Conservation (phyloP, 2,888 invertebrate species). For the Shargacucullia verbasci region DNA sequence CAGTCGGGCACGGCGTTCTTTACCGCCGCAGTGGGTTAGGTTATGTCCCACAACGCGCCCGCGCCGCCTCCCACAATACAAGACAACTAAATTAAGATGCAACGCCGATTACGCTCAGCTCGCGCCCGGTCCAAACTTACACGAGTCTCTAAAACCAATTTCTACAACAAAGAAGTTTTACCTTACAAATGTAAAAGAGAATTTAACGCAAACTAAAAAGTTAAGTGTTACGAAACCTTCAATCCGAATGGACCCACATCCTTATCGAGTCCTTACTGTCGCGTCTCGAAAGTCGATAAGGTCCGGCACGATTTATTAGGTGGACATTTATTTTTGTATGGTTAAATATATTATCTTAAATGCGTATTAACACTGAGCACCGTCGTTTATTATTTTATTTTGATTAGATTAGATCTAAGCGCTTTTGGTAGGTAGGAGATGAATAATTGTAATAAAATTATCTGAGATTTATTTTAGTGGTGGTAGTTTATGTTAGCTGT, state of each 20-base stretch:
- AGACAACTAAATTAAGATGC: conserved; percentile 89
- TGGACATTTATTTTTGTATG: conserved; percentile 86
- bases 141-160: conserved; percentile 67
- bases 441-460: conserved; percentile 37
- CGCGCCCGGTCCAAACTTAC: conserved; percentile 66
- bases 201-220: conserved; percentile 71
- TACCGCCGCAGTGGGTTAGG: conserved; percentile 75
- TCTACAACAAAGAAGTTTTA: conserved; percentile 51
- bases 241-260: conserved; percentile 67
- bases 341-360: conserved; percentile 88
- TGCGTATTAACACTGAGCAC: conserved; percentile 87
- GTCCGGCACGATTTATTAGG: conserved; percentile 84
- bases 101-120: conserved; percentile 81
- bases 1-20: conserved; percentile 65
- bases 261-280: conserved; percentile 85
- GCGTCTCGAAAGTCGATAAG: conserved; percentile 83
- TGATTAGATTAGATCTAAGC: conserved; percentile 70
- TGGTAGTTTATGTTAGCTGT: conserved; percentile 8
- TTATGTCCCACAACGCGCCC: conserved; percentile 70
- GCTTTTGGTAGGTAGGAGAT: conserved; percentile 42
- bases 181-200: conserved; percentile 52
- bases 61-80: conserved; percentile 78
- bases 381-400: conserved; percentile 77
- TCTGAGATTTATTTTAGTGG: conserved; percentile 19
- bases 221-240: conserved; percentile 62